A percentile compares a stretch with the other conserved stretches of the same genome.
Evolutionary conservation across 2,797 vertebrate genomes (phyloP).

Genomic region (Chelon labrosus): DNA sequence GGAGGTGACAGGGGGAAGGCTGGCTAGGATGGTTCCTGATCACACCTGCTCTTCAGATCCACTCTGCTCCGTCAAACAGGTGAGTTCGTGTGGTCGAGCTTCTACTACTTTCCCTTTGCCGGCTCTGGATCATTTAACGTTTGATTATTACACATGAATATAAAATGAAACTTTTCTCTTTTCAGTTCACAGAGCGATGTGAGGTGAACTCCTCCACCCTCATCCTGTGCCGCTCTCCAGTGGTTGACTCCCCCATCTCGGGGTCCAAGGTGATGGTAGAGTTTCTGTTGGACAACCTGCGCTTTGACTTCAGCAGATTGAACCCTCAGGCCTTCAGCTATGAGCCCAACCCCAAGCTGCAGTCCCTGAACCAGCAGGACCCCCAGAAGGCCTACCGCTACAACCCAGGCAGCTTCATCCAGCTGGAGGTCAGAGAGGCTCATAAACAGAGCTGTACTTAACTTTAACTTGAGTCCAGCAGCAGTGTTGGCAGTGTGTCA

Average conservation of each 20-base stretch:
- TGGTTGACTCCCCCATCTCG: conserved; percentile 82
- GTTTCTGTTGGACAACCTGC: conserved; percentile 94
- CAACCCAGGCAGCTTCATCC: conserved; percentile 97
- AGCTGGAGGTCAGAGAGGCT: conserved; percentile 90
- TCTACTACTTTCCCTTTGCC: too few relatives aligned
- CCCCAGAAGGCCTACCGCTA: conserved; percentile 90
- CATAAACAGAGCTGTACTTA: background rate
- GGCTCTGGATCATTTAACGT: too few relatives aligned
- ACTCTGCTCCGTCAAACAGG: conserved; percentile 83
- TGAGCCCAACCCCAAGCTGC: conserved; percentile 89
- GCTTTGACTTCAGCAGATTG: conserved; percentile 89
- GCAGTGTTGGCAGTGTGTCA: background rate
- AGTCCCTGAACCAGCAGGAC: conserved; percentile 89
- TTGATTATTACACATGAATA: too few relatives aligned
- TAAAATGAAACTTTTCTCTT: background rate
- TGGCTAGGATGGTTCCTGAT: conserved; percentile 81
- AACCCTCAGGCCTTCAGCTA: conserved; percentile 90
- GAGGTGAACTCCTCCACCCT: conserved; percentile 91
- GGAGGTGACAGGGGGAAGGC: conserved; percentile 52
- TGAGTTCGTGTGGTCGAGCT: conserved; percentile 48
- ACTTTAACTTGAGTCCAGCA: background rate
- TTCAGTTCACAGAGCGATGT: conserved; percentile 90
- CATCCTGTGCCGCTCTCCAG: conserved; percentile 91
- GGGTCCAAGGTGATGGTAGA: conserved; percentile 86
- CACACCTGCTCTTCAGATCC: conserved; percentile 76